Evolutionary conservation across 2,888 invertebrate species (phyloP).

Genomic region (Deilephila elpenor): DNA sequence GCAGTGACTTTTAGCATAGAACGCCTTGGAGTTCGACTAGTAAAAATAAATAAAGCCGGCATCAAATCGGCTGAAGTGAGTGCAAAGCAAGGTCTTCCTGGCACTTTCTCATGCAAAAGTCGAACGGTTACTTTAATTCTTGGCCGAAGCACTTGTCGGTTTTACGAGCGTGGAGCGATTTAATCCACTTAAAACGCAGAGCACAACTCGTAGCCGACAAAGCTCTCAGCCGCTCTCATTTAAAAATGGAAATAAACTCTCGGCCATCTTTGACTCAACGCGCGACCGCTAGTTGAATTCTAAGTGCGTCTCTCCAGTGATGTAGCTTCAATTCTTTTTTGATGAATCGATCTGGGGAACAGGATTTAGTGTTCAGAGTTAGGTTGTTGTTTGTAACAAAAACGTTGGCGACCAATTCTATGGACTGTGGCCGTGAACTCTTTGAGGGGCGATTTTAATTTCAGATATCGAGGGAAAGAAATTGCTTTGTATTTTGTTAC

Average conservation of each 20-base stretch:
- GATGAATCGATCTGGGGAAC: conserved; percentile 53
- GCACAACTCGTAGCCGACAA: conserved; percentile 83
- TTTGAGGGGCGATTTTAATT: conserved; percentile 20
- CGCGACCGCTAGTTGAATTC: conserved; percentile 79
- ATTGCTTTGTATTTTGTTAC: neutral
- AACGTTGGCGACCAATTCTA: conserved; percentile 21
- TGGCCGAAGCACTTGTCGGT: conserved; percentile 83
- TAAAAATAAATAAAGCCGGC: conserved; percentile 74
- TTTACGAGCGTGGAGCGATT: conserved; percentile 84
- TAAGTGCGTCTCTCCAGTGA: conserved; percentile 74
- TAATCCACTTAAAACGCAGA: conserved; percentile 86
- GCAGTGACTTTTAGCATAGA: conserved; percentile 64
- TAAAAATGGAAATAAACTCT: conserved; percentile 85
- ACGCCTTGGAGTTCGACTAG: conserved; percentile 64
- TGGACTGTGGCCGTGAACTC: conserved; percentile 23
- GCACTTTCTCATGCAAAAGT: conserved; percentile 84
- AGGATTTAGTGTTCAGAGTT: conserved; percentile 25
- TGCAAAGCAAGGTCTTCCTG: conserved; percentile 73
- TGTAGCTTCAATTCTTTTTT: conserved; percentile 70
- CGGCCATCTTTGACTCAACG: conserved; percentile 82
- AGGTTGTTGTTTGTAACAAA: conserved; percentile 16
- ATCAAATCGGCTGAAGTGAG: conserved; percentile 72
- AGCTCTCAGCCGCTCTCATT: conserved; percentile 84
- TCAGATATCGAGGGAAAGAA: conserved; percentile 19
- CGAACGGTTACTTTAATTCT: conserved; percentile 84